Percentiles rank a stretch among this genome's conserved stretches.
Evolutionary conservation across 1,140 invertebrate genomes (phyloP).

Genomic region (Pogonomyrmex barbatus): DNA sequence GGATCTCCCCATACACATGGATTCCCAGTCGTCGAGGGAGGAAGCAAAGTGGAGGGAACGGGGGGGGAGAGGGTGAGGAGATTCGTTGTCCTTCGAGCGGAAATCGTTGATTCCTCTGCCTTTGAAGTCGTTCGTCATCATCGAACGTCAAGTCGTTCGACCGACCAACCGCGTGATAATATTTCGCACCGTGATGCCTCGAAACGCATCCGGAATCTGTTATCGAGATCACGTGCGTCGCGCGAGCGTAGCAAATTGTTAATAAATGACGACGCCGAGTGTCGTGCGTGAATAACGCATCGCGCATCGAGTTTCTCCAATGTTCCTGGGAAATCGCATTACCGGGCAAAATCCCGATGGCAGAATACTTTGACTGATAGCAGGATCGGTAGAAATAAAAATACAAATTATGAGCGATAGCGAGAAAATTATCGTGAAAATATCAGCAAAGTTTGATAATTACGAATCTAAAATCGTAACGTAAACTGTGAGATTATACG

Average conservation of each 20-base stretch:
- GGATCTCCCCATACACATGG: slow-evolving; percentile 66
- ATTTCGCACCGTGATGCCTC: slow-evolving; percentile 9
- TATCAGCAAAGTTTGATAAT: slow-evolving; percentile 7
- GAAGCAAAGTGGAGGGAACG: background rate
- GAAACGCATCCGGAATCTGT: slow-evolving; percentile 21
- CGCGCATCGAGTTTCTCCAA: slow-evolving; percentile 48
- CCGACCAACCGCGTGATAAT: slow-evolving; percentile 37
- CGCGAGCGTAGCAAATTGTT: slow-evolving; percentile 42
- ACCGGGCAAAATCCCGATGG: background rate
- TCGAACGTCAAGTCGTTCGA: slow-evolving; percentile 67
- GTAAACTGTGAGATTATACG: background rate
- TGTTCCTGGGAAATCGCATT: slow-evolving; percentile 7
- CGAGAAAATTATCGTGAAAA: background rate
- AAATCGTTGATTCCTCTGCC: slow-evolving; percentile 78
- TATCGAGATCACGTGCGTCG: slow-evolving; percentile 10
- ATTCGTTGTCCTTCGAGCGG: slow-evolving; percentile 54
- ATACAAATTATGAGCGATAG: background rate
- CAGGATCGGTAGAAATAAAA: slow-evolving; percentile 10
- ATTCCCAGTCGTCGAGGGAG: slow-evolving; percentile 41
- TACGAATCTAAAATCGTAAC: background rate
- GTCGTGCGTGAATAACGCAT: slow-evolving; percentile 42
- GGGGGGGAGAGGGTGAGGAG: background rate
- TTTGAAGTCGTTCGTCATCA: slow-evolving; percentile 76
- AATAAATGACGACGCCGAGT: slow-evolving; percentile 38
- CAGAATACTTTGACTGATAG: slow-evolving; percentile 10